Evolutionary conservation across 2,113 vertebrate genomes (phyloP), one percentile per base, ranked within the genome.

Genomic region (Addax nasomaculatus): DNA sequence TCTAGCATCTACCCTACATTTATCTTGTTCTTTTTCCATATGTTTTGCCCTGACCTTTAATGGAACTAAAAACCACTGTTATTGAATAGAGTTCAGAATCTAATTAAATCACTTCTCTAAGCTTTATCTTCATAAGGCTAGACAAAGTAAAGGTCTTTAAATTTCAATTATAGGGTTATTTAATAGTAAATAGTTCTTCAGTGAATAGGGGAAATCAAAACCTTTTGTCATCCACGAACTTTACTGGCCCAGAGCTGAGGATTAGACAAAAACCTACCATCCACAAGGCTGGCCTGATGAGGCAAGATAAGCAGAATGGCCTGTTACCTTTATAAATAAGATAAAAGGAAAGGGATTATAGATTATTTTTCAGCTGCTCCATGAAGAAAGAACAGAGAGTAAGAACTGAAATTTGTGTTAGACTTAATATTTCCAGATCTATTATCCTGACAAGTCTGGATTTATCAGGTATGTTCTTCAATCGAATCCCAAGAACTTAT

Each of bases 101-200:
- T 93, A 95, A 85, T 84, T 93, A 78, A 45, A 45, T 27, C 30
- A n/a, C 16, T 93, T 95, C 47, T 91, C 62, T 86, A 57, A 95
- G 51, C 17, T 93, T 90, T 95, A 64, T 89, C 25, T 70, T 90
- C 10, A 33, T 94, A 91, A 94, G 7, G 23, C 27, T 84, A 87
- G 57, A 93, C 60, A 86, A 95, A 85, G 25, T 79, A 96, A 90
- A 80, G 57, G 25, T 89, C 49, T 62, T 96, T 67, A 80, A 60
- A 73, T 94, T 95, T 97, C 51, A 81, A 64, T 93, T 83, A 89
- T 29, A 89, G 25, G 16, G 5, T 47, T 78, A 67, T 94, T 95
- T 88, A 62, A 91, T 16, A 64, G 19, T 83, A 94, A 97, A 91
- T 49, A 90, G 16, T 81, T 95, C 36, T 81, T 76, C 36, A 89